Base-by-base conservation (phyloP, 2,113 vertebrate species). In the Patagioenas fasciata region DNA sequence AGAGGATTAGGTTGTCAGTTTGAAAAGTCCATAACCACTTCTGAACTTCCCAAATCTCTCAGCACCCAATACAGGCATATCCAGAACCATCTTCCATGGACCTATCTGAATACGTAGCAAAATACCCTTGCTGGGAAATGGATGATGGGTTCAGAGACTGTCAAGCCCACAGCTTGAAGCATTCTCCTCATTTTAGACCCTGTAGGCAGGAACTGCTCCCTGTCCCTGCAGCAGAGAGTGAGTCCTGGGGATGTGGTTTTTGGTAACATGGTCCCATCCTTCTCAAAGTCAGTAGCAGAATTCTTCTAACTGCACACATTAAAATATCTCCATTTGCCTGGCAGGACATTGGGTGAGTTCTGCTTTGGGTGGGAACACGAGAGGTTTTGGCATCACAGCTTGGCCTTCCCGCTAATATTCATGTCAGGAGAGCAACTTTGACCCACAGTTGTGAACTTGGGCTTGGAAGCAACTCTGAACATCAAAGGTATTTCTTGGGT, bases 171-270 rank as follows among this genome's bases (percentile, higher is more conserved):
- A 5, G 79, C 44, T 48, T 79, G 81, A 82, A 79, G 50, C 16
- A 8, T 23, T 71, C 15, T 62, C 61, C 65, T 58, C 4, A 2
- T 67, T 84, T 57, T 20, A 80, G 67, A 34, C 17, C 51, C 6
- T 73, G 12, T 28, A 34, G 54, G n/a, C 64, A 67, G 80, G 80
- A 82, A 10, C 31, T 64, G 50, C n/a, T 79, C 54, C 29, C 29
- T 82, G 56, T 32, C 16, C 40, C 64, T 47, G 58, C 58, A 77
- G 40, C n/a, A n/a, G 40, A 80, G 31, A 11, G 6, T 32, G 58
- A 66, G 18, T 69, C 38, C 32, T 1, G 0, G 15, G 51, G 61
- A 38, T 3, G 0, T 28, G 29, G 24, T 2, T 51, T 77, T 80
- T 36, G 28, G 18, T 48, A 18, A 29, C 24, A 0, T 3, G 19